These are phyloP conservation scores for Octodon degus DNA, from an alignment of 2,113 vertebrate species.

Conservation along the genomic window DNA sequence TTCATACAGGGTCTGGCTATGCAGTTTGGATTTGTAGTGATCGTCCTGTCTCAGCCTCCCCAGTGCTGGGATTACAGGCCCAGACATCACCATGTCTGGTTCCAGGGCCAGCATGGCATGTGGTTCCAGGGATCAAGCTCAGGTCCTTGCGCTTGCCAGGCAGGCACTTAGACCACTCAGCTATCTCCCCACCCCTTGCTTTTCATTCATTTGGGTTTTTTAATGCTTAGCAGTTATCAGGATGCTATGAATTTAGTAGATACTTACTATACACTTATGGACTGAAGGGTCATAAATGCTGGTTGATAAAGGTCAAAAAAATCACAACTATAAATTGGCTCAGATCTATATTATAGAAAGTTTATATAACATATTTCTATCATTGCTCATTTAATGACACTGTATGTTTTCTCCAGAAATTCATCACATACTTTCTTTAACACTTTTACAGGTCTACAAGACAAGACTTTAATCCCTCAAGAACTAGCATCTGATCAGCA, in stretches of 20 bases:
- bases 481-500: neutral
- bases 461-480: neutral
- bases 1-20: no score
- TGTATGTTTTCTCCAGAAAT: conserved; percentile 29
- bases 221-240: neutral
- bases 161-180: no score
- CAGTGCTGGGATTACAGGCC: no score
- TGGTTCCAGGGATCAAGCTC: no score
- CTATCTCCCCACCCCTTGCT: no score
- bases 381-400: neutral
- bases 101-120: no score
- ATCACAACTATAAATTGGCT: neutral
- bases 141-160: no score
- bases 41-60: no score
- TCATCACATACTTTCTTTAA: neutral
- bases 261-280: neutral
- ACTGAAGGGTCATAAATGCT: neutral
- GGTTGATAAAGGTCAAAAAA: neutral
- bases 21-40: no score
- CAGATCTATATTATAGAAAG: neutral
- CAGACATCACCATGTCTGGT: no score
- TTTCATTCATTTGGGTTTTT: neutral
- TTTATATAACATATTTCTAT: neutral
- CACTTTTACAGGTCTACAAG: neutral
- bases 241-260: neutral